Conservation (phyloP, 2,113 vertebrate genomes). For the Synodontis membranacea region DNA sequence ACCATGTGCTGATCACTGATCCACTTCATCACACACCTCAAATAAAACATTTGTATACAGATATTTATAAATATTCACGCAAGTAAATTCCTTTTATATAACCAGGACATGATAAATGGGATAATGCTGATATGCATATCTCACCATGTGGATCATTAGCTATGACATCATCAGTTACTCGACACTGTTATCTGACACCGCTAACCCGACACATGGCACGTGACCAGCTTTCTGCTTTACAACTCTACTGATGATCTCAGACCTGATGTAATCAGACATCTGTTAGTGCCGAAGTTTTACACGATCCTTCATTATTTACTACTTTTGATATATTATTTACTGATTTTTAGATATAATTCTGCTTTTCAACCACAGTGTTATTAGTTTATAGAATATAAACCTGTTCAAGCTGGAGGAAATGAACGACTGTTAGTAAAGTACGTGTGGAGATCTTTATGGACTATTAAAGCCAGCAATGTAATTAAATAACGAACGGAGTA, state of each 20-base stretch:
- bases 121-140: neutral
- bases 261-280: neutral
- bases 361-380: neutral
- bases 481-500: neutral
- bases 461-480: neutral
- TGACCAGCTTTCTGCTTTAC: neutral
- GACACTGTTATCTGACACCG: neutral
- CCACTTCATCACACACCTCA: slow-evolving; percentile 29
- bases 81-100: slow-evolving; percentile 13
- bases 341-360: neutral
- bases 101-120: neutral
- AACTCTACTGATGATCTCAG: neutral
- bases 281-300: neutral
- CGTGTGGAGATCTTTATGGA: neutral
- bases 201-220: neutral
- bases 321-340: neutral
- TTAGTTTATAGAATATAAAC: neutral
- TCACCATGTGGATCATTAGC: neutral
- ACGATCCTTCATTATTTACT: neutral
- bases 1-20: neutral
- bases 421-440: too few relatives aligned
- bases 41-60: neutral
- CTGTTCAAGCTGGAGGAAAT: neutral
- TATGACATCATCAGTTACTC: neutral
- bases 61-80: neutral